These are phyloP conservation scores for Hyposmocoma kahamanoa DNA, from an alignment of 1,140 invertebrate genomes.

Conservation along the genomic window DNA sequence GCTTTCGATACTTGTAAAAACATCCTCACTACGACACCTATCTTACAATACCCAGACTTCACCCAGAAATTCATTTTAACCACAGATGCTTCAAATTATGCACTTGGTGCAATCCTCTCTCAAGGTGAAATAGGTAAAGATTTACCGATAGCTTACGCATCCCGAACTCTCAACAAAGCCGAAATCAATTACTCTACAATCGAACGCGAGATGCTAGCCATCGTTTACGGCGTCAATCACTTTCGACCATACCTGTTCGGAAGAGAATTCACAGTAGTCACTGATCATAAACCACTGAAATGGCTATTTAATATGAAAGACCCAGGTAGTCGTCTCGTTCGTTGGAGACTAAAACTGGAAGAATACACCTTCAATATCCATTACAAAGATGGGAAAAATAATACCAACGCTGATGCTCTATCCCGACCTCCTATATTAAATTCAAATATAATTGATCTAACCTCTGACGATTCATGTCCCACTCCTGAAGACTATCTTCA, in stretches of 20 bases:
- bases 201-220: slow-evolving; percentile 27
- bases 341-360: slow-evolving; percentile 70
- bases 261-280: no score
- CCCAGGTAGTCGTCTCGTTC: slow-evolving; percentile 51
- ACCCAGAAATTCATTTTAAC: slow-evolving; percentile 21
- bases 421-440: slow-evolving; percentile 24
- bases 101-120: background rate
- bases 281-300: slow-evolving; percentile 69
- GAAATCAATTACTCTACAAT: slow-evolving; percentile 37
- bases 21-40: slow-evolving; percentile 36
- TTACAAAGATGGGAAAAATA: slow-evolving; percentile 53
- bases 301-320: slow-evolving; percentile 55
- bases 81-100: slow-evolving; percentile 6
- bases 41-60: slow-evolving; percentile 30
- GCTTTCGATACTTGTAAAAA: slow-evolving; percentile 47
- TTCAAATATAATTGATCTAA: slow-evolving; percentile 11
- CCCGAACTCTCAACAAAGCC: slow-evolving; percentile 27
- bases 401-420: slow-evolving; percentile 48
- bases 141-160: slow-evolving; percentile 27
- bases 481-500: slow-evolving; percentile 14
- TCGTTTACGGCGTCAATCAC: no score
- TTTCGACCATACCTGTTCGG: no score
- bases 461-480: background rate
- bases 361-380: slow-evolving; percentile 54
- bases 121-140: slow-evolving; percentile 14